These are phyloP conservation scores for Cirrhinus mrigala DNA, from an alignment of 2,797 vertebrate genomes.

Conservation along the genomic window DNA sequence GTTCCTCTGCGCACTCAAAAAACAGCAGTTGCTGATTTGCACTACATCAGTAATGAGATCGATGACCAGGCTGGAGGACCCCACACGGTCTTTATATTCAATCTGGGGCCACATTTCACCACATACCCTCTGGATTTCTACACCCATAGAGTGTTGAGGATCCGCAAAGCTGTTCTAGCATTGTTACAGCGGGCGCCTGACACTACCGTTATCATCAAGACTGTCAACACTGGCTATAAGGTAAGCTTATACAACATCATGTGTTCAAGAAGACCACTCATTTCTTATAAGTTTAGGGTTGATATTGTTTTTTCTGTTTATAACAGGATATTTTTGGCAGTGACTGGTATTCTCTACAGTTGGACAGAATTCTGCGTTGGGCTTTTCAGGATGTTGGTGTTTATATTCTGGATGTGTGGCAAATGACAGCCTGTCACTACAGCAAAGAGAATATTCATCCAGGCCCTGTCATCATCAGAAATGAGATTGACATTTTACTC, in stretches of 20 bases:
- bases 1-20: slow-evolving; percentile 60
- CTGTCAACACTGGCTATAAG: slow-evolving; percentile 72
- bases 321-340: slow-evolving; percentile 52
- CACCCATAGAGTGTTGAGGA: slow-evolving; percentile 48
- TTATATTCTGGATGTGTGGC: slow-evolving; percentile 70
- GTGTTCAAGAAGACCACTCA: background rate
- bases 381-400: slow-evolving; percentile 60
- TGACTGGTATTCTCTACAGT: slow-evolving; percentile 71
- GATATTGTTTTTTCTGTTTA: background rate
- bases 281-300: background rate
- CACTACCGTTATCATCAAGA: slow-evolving; percentile 64
- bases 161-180: slow-evolving; percentile 56
- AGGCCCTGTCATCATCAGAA: slow-evolving; percentile 57
- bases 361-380: slow-evolving; percentile 60
- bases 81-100: slow-evolving; percentile 62
- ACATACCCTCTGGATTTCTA: slow-evolving; percentile 58
- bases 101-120: slow-evolving; percentile 67
- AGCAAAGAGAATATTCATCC: slow-evolving; percentile 61
- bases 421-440: slow-evolving; percentile 73
- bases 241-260: slow-evolving; percentile 6
- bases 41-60: slow-evolving; percentile 64
- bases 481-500: slow-evolving; percentile 67
- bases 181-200: slow-evolving; percentile 58
- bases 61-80: slow-evolving; percentile 61
- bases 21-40: slow-evolving; percentile 55